A percentile compares a stretch with the other conserved stretches of the same genome.
phyloP scores from a whole-genome alignment of 2,113 vertebrate species.

The Hucho hucho region DNA sequence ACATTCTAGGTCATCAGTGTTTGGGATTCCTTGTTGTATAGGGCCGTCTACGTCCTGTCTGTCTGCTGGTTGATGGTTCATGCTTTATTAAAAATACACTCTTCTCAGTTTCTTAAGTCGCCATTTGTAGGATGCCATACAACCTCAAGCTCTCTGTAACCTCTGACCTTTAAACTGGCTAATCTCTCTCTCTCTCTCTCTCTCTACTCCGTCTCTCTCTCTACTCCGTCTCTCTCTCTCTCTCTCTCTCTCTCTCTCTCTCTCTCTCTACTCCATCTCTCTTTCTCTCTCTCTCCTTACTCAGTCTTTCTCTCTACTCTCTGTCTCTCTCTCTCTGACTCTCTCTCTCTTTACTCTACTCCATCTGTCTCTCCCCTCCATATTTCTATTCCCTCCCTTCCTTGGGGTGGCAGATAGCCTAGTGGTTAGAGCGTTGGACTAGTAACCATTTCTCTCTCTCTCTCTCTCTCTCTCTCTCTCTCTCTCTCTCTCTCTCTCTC shows the following conservation, averaged over 20 bases:
- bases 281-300: conserved; percentile 7
- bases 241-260: conserved; percentile 1
- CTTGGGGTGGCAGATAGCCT: neutral
- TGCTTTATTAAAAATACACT: neutral
- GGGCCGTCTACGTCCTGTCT: neutral
- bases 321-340: conserved; percentile 3
- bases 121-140: neutral
- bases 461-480: no score
- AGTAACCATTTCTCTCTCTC: no score
- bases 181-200: conserved; percentile 6
- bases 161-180: neutral
- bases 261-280: conserved; percentile 9
- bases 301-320: conserved; percentile 5
- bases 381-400: neutral
- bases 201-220: conserved; percentile 4
- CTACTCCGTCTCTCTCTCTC: conserved; percentile 4
- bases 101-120: neutral
- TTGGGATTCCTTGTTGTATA: conserved; percentile 2
- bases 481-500: no score
- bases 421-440: no score
- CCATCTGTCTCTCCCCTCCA: neutral
- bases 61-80: no score
- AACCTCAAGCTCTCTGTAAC: neutral
- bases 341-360: neutral
- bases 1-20: neutral